Conservation (phyloP, 2,113 vertebrate species). For the Etia nguti region DNA sequence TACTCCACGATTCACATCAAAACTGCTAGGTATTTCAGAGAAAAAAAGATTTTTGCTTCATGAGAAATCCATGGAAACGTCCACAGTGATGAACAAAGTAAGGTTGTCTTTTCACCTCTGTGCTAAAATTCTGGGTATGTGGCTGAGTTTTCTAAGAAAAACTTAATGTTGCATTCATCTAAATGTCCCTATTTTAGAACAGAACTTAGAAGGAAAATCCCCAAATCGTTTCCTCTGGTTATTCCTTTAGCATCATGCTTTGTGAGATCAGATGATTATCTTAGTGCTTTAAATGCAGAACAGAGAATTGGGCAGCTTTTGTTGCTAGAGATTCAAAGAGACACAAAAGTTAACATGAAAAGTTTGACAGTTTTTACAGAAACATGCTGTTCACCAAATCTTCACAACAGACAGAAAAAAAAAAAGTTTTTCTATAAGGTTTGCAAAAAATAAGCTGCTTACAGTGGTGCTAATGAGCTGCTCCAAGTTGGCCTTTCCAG, state of each 20-base stretch:
- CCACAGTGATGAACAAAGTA: not conserved
- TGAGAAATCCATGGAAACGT: not conserved
- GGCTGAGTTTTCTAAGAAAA: not conserved
- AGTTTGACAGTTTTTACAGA: not conserved
- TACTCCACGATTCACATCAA: not conserved
- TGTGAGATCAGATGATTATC: not conserved
- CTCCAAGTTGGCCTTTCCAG: not conserved
- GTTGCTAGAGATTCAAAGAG: not conserved
- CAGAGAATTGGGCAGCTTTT: not conserved
- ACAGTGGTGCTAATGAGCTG: not conserved
- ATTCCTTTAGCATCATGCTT: not conserved
- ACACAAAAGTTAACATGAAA: not conserved
- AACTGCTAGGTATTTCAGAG: not conserved
- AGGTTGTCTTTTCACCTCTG: not conserved
- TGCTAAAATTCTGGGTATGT: not conserved
- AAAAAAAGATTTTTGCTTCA: not conserved
- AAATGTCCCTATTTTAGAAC: not conserved
- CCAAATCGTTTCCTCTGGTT: not conserved
- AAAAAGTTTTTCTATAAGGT: not conserved
- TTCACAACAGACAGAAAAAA: not conserved
- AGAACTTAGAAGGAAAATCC: not conserved
- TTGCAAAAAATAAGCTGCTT: not conserved
- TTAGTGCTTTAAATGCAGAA: not conserved
- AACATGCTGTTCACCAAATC: not conserved
- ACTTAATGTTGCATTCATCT: not conserved